Evolutionary conservation across 2,797 vertebrate species (phyloP), one percentile per base, ranked within the genome.

Genomic region (Parauchenoglanis ngamensis): DNA sequence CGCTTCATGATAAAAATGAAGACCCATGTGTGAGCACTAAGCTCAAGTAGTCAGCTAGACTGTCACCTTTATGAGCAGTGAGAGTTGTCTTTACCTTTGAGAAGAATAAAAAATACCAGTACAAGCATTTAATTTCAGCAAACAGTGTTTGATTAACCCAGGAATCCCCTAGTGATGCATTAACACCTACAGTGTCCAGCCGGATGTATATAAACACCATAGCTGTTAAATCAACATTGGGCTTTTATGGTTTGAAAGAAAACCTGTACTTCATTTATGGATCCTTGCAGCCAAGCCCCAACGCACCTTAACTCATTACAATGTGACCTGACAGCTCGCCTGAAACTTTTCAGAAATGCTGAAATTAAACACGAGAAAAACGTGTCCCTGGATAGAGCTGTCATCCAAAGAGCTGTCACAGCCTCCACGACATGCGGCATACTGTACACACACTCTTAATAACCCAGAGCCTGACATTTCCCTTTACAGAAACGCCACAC

Each of bases 401-500:
- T 85, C 83, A 40, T 19, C 40, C 67, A 40, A 35, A 80, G 67
- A 65, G 76, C 82, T 84, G 81, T 84, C 49, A 52, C 46, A 25
- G 54, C 35, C 25, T 46, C 13, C 31, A 8, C 28, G 40, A 6
- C 73, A 78, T 61, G 56, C 61, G 15, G 10, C 25, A 52, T 78
- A 73, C n/a, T 83, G 63, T 83, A 83, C 63, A 83, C 21, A 44
- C 13, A 11, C 28, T 63, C 65, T 52, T 80, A 57, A 85, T 84
- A 79, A 85, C 63, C 75, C 54, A 46, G 54, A 72, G 84, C 21
- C 35, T 85, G 52, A 56, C 76, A 85, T 79, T 79, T 84, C 49
- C 75, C 25, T 84, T 73, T 65, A 80, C 85, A 92, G 56, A 85
- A 46, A 63, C 56, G 25, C 13, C 83, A 85, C 59, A 86, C 85